Percentiles rank a stretch among this genome's conserved stretches.
Conservation (phyloP, 2,797 vertebrate species). For the Pelodytes ibericus region DNA sequence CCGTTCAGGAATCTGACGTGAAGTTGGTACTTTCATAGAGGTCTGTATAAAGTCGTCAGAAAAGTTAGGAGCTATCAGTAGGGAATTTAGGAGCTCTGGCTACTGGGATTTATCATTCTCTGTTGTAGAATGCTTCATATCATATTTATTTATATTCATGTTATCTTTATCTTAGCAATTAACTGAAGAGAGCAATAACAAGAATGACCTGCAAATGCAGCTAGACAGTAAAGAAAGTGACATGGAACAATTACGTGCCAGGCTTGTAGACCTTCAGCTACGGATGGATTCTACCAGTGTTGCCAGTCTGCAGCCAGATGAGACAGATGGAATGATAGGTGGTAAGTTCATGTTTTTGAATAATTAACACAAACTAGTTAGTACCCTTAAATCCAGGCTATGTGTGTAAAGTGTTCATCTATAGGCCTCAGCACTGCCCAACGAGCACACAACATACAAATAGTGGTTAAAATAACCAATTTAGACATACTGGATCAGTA, state of each 20-base stretch:
- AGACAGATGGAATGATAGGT: slow-evolving; percentile 89
- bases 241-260: slow-evolving; percentile 92
- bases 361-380: too few species aligned
- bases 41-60: too few species aligned
- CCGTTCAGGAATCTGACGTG: too few species aligned
- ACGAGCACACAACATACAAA: too few species aligned
- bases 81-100: background rate
- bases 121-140: background rate
- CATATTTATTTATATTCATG: background rate
- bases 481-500: too few species aligned
- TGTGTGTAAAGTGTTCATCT: too few species aligned
- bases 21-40: too few species aligned
- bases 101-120: background rate
- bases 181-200: slow-evolving; percentile 87
- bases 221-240: slow-evolving; percentile 98
- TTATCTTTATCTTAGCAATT: slow-evolving; percentile 81
- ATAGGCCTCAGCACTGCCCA: too few species aligned
- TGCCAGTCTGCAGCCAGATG: slow-evolving; percentile 90
- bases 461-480: too few species aligned
- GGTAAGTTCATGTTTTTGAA: slow-evolving; percentile 71
- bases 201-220: slow-evolving; percentile 96
- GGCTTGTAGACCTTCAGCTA: slow-evolving; percentile 88
- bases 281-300: slow-evolving; percentile 93
- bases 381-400: too few species aligned
- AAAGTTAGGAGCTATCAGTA: too few species aligned